These are phyloP conservation scores for Leucophora obtusa DNA, from an alignment of 2,888 invertebrate genomes.

Conservation along the genomic window DNA sequence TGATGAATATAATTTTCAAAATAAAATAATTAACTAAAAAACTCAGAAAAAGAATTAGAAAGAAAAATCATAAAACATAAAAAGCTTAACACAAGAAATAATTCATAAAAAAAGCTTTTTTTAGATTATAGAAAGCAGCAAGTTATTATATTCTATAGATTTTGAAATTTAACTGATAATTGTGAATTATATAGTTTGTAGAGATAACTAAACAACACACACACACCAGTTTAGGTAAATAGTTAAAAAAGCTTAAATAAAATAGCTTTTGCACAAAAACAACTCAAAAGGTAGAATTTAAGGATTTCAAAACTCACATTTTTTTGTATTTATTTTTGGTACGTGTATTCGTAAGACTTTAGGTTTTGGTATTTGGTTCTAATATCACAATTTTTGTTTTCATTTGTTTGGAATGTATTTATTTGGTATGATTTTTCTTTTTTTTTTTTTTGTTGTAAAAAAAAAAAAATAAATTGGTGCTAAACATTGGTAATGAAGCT, in stretches of 20 bases:
- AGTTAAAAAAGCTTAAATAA: constrained; percentile 48
- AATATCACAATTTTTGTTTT: constrained; percentile 62
- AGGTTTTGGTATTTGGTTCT: constrained; percentile 50
- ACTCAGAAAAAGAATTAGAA: not conserved
- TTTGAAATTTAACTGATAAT: constrained; percentile 6
- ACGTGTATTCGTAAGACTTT: constrained; percentile 17
- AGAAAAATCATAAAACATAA: not conserved
- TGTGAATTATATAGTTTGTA: not conserved
- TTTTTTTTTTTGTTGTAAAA: constrained; percentile 37
- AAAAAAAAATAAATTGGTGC: constrained; percentile 51
- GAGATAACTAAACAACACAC: constrained; percentile 48
- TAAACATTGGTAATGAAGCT: constrained; percentile 41
- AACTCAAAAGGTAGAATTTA: constrained; percentile 36
- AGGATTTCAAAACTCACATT: constrained; percentile 50
- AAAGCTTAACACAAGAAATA: constrained; percentile 13
- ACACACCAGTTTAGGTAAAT: constrained; percentile 46
- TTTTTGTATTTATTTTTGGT: constrained; percentile 42
- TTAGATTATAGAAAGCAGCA: constrained; percentile 59
- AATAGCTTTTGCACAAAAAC: constrained; percentile 48
- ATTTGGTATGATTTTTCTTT: constrained; percentile 46
- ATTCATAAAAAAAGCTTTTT: constrained; percentile 46
- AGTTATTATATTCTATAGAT: constrained; percentile 51
- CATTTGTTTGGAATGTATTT: constrained; percentile 55
- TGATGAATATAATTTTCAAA: not conserved
- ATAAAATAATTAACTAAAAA: constrained; percentile 9